Percentiles rank a stretch among this genome's conserved stretches.
Conservation (phyloP, 2,888 invertebrate genomes). For the Eupithecia abbreviata region DNA sequence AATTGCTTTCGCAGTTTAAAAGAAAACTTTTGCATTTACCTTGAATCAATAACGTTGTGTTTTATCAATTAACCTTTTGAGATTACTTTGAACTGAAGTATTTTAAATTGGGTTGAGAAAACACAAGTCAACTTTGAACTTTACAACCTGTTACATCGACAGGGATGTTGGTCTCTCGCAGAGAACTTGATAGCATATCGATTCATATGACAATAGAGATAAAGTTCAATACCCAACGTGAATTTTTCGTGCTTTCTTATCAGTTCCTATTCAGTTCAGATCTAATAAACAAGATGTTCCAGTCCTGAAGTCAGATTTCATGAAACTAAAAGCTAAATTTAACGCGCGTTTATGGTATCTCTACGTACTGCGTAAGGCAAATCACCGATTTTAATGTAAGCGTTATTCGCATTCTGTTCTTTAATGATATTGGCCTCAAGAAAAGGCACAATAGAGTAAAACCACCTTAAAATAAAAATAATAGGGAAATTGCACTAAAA, state of each 20-base stretch:
- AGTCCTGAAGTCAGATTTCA: background rate
- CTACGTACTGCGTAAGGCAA: background rate
- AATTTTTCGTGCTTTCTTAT: background rate
- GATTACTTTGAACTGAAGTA: background rate
- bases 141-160: background rate
- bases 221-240: background rate
- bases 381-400: background rate
- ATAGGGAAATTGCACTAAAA: background rate
- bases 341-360: background rate
- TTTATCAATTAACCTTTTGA: constrained; percentile 1
- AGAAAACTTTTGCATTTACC: constrained; percentile 8
- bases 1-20: constrained; percentile 5
- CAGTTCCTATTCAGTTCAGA: no score
- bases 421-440: no score
- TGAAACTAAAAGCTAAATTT: background rate
- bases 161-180: background rate
- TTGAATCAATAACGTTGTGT: constrained; percentile 4
- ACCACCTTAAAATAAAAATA: background rate
- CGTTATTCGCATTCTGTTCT: background rate
- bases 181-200: background rate
- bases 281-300: no score
- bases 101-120: background rate
- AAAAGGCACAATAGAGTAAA: background rate
- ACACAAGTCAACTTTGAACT: background rate
- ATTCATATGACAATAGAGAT: background rate